Evolutionary conservation across 2,113 vertebrate genomes (phyloP).

Genomic region (Mixornis gularis): DNA sequence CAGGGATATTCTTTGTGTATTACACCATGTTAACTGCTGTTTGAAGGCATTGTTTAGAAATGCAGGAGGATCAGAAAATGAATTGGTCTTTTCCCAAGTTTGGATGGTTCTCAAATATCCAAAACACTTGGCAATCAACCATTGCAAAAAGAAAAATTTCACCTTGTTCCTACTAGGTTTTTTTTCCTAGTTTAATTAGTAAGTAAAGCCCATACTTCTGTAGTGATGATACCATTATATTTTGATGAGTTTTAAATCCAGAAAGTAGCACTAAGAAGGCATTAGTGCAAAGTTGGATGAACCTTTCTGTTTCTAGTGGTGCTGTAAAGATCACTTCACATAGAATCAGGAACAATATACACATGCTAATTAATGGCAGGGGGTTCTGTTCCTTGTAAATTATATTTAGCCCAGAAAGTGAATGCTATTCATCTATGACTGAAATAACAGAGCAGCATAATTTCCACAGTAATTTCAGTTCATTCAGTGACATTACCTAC

Average conservation of each 20-base stretch:
- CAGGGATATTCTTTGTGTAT: not conserved
- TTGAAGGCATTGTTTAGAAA: not conserved
- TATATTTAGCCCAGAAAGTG: conserved; percentile 60
- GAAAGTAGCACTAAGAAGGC: not conserved
- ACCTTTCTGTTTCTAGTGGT: conserved; percentile 12
- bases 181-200: not conserved
- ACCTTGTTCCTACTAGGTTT: not conserved
- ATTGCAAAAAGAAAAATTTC: not conserved
- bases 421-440: conserved; percentile 57
- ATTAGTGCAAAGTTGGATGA: not conserved
- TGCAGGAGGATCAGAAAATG: not conserved
- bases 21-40: not conserved
- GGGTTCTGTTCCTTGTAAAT: conserved; percentile 54
- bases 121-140: not conserved
- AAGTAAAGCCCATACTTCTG: not conserved
- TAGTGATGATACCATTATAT: not conserved
- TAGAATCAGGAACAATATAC: not conserved
- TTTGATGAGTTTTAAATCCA: not conserved
- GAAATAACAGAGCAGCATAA: conserved; percentile 67
- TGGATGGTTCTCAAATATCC: not conserved
- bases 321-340: conserved; percentile 32
- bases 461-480: conserved; percentile 79
- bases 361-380: conserved; percentile 47
- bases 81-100: not conserved
- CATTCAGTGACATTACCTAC: conserved; percentile 77